These are phyloP conservation scores for Drosophila orosa DNA, from an alignment of 1,140 invertebrate species.

Conservation along the genomic window DNA sequence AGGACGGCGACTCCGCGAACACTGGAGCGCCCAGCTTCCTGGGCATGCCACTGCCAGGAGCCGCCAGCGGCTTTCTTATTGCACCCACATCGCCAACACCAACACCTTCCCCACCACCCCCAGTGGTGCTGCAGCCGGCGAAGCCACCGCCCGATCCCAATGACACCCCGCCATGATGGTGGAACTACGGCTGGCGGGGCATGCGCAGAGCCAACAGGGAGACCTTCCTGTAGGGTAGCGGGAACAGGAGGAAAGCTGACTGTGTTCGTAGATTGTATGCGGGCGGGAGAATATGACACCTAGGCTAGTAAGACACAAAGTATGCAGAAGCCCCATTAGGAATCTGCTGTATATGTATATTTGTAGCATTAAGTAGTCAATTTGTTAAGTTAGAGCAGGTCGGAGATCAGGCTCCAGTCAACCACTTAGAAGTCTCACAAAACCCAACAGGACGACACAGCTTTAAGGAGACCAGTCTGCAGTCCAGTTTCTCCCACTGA, in stretches of 20 bases:
- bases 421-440: constrained; percentile 3
- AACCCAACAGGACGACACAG: constrained; percentile 9
- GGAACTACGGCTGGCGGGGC: constrained; percentile 39
- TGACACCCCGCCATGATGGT: constrained; percentile 74
- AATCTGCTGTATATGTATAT: neutral
- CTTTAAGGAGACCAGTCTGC: constrained; percentile 7
- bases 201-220: constrained; percentile 28
- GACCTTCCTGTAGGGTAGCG: constrained; percentile 54
- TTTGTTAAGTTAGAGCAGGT: constrained; percentile 50
- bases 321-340: constrained; percentile 1
- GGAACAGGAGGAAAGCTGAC: constrained; percentile 65
- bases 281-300: constrained; percentile 15
- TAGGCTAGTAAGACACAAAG: constrained; percentile 44
- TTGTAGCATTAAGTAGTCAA: constrained; percentile 76
- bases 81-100: constrained; percentile 17
- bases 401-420: constrained; percentile 3
- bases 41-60: constrained; percentile 72
- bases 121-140: constrained; percentile 51
- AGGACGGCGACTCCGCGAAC: constrained; percentile 86
- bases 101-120: constrained; percentile 5
- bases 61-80: constrained; percentile 66
- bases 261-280: constrained; percentile 75
- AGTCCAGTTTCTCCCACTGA: neutral
- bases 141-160: constrained; percentile 72
- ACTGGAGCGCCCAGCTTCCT: constrained; percentile 41